Percentiles rank a stretch among this genome's conserved stretches.
These are phyloP conservation scores for Macroglossus sobrinus DNA, from an alignment of 2,113 vertebrate genomes.

Conservation along the genomic window DNA sequence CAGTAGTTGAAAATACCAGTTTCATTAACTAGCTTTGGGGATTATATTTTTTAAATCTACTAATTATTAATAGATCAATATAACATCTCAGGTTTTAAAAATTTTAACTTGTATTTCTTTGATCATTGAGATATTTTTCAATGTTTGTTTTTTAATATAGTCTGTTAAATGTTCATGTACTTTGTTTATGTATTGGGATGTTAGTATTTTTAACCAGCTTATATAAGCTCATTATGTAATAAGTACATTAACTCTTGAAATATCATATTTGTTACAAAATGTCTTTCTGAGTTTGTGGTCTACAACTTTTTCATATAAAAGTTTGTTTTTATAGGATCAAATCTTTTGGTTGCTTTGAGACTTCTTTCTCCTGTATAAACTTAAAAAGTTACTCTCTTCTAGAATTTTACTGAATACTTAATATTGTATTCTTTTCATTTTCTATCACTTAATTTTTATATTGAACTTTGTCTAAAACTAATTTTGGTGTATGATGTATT, in stretches of 20 bases:
- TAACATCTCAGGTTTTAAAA: background rate
- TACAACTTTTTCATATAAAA: background rate
- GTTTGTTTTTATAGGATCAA: background rate
- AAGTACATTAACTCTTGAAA: background rate
- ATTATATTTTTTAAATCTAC: background rate
- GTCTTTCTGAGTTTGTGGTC: background rate
- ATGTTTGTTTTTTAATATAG: background rate
- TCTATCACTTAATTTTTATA: background rate
- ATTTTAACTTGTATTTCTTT: background rate
- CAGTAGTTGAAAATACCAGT: background rate
- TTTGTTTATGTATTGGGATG: background rate
- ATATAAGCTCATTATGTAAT: background rate
- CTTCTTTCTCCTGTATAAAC: background rate
- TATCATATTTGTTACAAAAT: background rate
- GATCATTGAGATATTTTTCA: background rate
- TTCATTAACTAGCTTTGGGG: background rate
- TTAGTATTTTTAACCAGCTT: background rate
- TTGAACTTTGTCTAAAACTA: background rate
- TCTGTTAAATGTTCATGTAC: background rate
- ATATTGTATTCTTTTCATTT: slow-evolving; percentile 25
- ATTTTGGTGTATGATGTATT: background rate
- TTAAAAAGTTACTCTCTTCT: background rate
- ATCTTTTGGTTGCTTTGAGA: slow-evolving; percentile 16
- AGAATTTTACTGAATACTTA: background rate
- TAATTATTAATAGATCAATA: background rate